Conservation (phyloP, 1,140 invertebrate species). For the Akabosia matsudoensis region DNA sequence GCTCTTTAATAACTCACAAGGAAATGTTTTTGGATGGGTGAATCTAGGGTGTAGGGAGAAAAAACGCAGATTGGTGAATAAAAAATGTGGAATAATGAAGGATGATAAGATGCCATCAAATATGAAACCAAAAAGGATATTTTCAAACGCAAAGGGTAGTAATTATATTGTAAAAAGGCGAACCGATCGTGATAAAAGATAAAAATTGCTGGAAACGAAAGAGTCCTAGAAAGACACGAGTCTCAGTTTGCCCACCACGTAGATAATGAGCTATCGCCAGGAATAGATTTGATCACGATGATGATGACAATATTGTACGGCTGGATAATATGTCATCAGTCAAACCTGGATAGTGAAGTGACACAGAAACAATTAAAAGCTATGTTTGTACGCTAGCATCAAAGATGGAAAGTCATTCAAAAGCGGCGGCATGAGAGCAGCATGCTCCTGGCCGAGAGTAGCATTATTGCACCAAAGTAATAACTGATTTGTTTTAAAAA, state of each 20-base stretch:
- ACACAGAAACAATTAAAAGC: background rate
- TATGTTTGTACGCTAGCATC: background rate
- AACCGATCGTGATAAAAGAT: slow-evolving; percentile 24
- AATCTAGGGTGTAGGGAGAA: no score
- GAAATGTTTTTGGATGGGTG: no score
- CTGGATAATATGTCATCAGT: background rate
- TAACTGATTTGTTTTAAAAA: slow-evolving; percentile 11
- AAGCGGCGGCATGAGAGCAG: slow-evolving; percentile 5
- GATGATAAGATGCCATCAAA: slow-evolving; percentile 20
- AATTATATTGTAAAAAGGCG: slow-evolving; percentile 39
- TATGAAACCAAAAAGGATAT: slow-evolving; percentile 1
- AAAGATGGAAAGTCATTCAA: slow-evolving; percentile 5
- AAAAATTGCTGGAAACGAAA: no score
- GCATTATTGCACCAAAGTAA: no score
- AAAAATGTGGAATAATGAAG: slow-evolving; percentile 21
- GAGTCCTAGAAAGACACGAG: no score
- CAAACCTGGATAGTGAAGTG: background rate
- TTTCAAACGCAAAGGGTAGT: slow-evolving; percentile 27
- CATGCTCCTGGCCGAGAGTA: slow-evolving; percentile 1
- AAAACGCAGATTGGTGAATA: slow-evolving; percentile 4
- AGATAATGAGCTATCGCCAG: background rate
- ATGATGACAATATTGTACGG: background rate
- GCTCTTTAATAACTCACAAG: no score
- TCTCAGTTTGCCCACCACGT: no score
- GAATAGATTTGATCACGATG: background rate